Evolutionary conservation across 2,888 invertebrate species (phyloP).

Genomic region (Mesochorus sp.): DNA sequence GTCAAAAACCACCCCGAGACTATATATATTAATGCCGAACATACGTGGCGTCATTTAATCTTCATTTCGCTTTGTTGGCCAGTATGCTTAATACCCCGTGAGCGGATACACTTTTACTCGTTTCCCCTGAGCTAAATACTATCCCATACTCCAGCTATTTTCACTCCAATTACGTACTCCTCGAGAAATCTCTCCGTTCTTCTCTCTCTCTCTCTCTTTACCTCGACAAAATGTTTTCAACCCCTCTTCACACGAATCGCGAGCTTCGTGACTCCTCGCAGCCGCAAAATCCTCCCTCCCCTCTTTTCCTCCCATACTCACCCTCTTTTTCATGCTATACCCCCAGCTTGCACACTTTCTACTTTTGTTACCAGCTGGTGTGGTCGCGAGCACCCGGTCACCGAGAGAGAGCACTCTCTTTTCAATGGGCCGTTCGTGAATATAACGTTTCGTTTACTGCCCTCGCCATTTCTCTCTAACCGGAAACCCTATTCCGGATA

Average conservation of each 20-base stretch:
- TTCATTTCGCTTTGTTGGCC: conserved; percentile 53
- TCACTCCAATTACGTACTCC: conserved; percentile 56
- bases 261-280: not conserved
- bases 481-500: conserved; percentile 6
- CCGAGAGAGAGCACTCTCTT: conserved; percentile 36
- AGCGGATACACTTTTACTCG: conserved; percentile 45
- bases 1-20: conserved; percentile 1
- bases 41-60: conserved; percentile 54
- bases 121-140: conserved; percentile 50
- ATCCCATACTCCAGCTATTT: conserved; percentile 36
- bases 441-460: conserved; percentile 51
- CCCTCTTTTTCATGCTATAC: not conserved
- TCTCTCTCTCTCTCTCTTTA: not conserved
- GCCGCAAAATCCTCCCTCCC: conserved; percentile 7
- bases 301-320: not conserved
- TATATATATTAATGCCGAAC: not conserved
- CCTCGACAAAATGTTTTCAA: conserved; percentile 27
- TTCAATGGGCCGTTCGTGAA: conserved; percentile 51
- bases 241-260: conserved; percentile 8
- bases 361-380: conserved; percentile 40
- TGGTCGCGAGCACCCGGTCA: conserved; percentile 23
- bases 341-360: conserved; percentile 27
- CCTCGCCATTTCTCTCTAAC: conserved; percentile 23
- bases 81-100: conserved; percentile 49
- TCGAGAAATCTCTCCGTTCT: conserved; percentile 26